Evolutionary conservation across 2,888 invertebrate species (phyloP), one percentile per base, ranked within the genome.

Genomic region (Colostygia pectinataria): DNA sequence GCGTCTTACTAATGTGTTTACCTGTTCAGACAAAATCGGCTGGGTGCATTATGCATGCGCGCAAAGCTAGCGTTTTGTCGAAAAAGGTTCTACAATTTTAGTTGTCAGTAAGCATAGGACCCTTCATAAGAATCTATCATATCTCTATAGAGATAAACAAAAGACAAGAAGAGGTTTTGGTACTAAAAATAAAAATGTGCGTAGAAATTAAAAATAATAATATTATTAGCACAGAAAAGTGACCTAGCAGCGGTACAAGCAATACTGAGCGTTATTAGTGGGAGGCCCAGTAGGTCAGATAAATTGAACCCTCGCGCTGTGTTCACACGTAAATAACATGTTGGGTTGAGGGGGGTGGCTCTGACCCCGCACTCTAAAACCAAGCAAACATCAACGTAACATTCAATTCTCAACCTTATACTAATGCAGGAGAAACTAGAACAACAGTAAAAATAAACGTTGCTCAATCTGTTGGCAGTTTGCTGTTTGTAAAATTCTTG

Each of bases 311-410:
- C 87, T 84, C 77, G 80, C 69, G 78, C 78, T 83, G 86, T 87
- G 88, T 88, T 89, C 89, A 87, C 89, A 89, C 89, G 88, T 90
- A 90, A 90, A 90, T 89, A 90, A 88, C 89, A 83, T 85, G 85
- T 83, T 84, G 86, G 84, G 83, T 78, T 76, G 75, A 80, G 81
- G 79, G 63, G 79, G 76, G 77, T 73, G 80, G 77, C 77, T 74
- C 70, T 63, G 68, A 67, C 71, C 71, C 57, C 54, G 56, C 47
- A 47, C 44, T 44, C 33, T 7, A 31, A 31, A 36, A 47, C 41
- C 47, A 15, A 27, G 34, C n/a, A 24, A 52, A 41, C 37, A 38
- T 2, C 1, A 13, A 33, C 12, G 24, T 20, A 44, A 48, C 29
- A 41, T 0, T 18, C 27, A 6, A 54, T 9, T 23, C 15, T 24